phyloP scores from a whole-genome alignment of 2,113 vertebrate genomes.

The Melanerpes aurifrons region DNA sequence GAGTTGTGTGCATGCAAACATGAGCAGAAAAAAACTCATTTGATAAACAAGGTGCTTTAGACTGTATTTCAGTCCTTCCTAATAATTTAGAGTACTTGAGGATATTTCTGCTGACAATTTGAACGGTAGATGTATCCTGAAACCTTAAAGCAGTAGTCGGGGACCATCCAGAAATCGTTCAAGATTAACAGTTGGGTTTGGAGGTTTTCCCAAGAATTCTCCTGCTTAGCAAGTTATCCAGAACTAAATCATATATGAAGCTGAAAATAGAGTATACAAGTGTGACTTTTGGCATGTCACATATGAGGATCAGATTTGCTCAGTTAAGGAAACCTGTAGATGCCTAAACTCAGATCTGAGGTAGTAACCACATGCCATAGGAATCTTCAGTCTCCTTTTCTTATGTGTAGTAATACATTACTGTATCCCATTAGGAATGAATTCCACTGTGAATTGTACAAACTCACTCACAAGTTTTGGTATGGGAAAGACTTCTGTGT shows the following conservation, averaged over 20 bases:
- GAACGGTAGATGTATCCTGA: background rate
- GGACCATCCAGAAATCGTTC: too few relatives aligned
- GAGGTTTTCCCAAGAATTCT: too few relatives aligned
- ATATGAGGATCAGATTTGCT: too few relatives aligned
- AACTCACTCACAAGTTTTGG: background rate
- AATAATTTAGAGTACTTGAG: conserved; percentile 34
- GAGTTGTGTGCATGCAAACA: conserved; percentile 50
- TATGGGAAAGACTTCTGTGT: background rate
- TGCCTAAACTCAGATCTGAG: too few relatives aligned
- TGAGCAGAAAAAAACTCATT: background rate
- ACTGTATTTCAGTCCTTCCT: conserved; percentile 24
- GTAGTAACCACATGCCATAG: background rate
- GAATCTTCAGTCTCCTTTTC: background rate
- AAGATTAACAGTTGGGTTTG: too few relatives aligned
- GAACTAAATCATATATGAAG: too few relatives aligned
- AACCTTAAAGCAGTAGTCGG: background rate
- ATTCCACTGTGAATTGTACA: background rate
- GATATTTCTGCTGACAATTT: conserved; percentile 27
- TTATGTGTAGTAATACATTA: background rate
- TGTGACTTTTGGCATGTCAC: too few relatives aligned
- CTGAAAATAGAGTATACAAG: too few relatives aligned
- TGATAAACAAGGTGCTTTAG: conserved; percentile 46
- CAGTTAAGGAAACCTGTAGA: too few relatives aligned
- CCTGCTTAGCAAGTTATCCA: too few relatives aligned
- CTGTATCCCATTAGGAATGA: background rate